Evolutionary conservation across 2,888 invertebrate species (phyloP).

Genomic region (Drosophila leonis): DNA sequence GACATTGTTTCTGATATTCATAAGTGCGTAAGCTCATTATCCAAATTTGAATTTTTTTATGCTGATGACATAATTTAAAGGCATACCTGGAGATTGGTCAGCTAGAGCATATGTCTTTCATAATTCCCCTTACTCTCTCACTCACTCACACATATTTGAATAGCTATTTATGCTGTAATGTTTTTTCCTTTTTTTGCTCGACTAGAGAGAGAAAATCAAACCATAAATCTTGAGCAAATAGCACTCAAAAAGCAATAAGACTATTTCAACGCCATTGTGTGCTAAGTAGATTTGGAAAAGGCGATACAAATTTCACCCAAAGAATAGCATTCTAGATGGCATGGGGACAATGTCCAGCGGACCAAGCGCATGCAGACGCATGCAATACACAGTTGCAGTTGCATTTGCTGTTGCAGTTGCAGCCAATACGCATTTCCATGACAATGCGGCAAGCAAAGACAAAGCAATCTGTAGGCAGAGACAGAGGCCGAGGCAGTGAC

Average conservation of each 20-base stretch:
- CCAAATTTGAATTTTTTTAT: neutral
- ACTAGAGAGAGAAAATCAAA: conserved; percentile 56
- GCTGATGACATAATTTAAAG: neutral
- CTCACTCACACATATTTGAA: neutral
- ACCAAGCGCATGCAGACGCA: conserved; percentile 30
- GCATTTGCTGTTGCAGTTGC: conserved; percentile 32
- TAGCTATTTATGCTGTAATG: conserved; percentile 21
- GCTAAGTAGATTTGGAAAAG: conserved; percentile 84
- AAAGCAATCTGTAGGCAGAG: conserved; percentile 39
- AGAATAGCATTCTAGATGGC: conserved; percentile 63
- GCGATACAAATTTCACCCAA: conserved; percentile 83
- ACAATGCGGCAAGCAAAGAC: conserved; percentile 61
- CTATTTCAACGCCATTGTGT: conserved; percentile 83
- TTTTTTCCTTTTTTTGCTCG: conserved; percentile 11
- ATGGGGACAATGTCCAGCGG: conserved; percentile 60
- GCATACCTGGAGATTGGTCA: neutral
- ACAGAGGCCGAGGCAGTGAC: neutral
- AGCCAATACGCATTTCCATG: conserved; percentile 64
- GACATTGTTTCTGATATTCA: too few species aligned
- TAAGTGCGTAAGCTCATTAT: too few species aligned
- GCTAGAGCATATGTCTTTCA: neutral
- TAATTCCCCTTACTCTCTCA: neutral
- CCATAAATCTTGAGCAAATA: conserved; percentile 78
- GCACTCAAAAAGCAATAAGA: conserved; percentile 84
- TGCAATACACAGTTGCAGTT: conserved; percentile 33